Base-by-base conservation (phyloP, 2,888 invertebrate species). In the Bembecia ichneumoniformis region DNA sequence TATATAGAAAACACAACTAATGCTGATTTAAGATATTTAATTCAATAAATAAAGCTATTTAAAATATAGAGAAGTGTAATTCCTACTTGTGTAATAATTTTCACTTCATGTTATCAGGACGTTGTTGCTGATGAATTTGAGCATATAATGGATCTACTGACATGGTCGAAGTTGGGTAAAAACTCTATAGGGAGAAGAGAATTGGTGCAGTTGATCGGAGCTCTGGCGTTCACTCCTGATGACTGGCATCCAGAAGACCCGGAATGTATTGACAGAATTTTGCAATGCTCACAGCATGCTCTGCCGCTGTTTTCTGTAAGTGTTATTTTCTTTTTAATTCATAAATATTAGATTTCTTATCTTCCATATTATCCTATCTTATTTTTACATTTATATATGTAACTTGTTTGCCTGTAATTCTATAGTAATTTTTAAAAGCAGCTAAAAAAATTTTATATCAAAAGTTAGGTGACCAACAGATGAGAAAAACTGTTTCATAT, bases 101-200 rank as follows among this genome's bases (percentile, higher is more conserved):
- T 28, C 7, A 28, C 28, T 9, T 28, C 9, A 9, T 28, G 3
- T 28, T 49, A 62, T 2, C 67, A 95, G 92, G 96, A 96, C 88
- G 94, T 96, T 28, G 95, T 94, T 11, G 95, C 96, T 35, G 95
- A 96, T 60, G 98, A 98, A 82, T 97, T 98, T 82, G 92, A 95
- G 62, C 90, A 92, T 54, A 91, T 98, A 52, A 95, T 98, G 93
- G 93, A 93, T 46, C 90, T 97, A 58, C 84, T 98, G 60, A 91
- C 93, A 28, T 91, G 92, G 79, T 93, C 97, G 9, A 92, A 93
- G 72, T 88, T 95, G 46, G 94, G 95, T 47, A 93, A 93, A 59
- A 94, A 96, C 5, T 89, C 95, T 11, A 89, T 89, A 46, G 97
- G 97, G 3, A 95, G 97, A 68, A 94, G 95, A 58, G 95, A 96